These are phyloP conservation scores for Acanthopleura granulata DNA, from an alignment of 2,888 invertebrate species.

Conservation along the genomic window DNA sequence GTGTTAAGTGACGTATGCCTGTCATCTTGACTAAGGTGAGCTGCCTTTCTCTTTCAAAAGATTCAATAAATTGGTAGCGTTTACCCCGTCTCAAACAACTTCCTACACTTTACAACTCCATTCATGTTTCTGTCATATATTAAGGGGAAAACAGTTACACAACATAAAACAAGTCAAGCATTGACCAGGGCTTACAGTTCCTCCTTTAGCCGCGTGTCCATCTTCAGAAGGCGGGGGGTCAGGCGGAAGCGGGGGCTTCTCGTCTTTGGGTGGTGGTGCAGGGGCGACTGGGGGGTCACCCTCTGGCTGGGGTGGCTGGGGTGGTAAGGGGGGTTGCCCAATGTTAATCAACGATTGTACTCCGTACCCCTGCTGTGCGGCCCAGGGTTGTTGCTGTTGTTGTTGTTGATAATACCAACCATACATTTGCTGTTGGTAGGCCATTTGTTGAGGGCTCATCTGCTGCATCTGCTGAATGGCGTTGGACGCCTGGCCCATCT, in stretches of 20 bases:
- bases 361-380: neutral
- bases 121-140: too few relatives aligned
- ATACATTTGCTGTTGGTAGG: slow-evolving; percentile 18
- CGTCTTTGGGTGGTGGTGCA: slow-evolving; percentile 16
- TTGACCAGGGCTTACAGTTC: neutral
- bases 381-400: slow-evolving; percentile 10
- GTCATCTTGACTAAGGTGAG: too few relatives aligned
- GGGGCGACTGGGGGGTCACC: neutral
- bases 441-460: slow-evolving; percentile 4
- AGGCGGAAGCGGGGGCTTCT: slow-evolving; percentile 18
- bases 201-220: neutral
- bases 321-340: neutral
- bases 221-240: slow-evolving; percentile 7
- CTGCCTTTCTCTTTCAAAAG: too few relatives aligned
- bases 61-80: too few relatives aligned
- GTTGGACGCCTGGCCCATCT: neutral
- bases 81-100: too few relatives aligned
- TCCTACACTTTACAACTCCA: too few relatives aligned
- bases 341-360: neutral
- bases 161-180: too few relatives aligned
- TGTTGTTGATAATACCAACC: slow-evolving; percentile 18
- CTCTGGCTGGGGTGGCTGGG: neutral
- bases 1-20: too few relatives aligned
- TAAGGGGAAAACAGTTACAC: too few relatives aligned
- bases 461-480: neutral